phyloP scores from a whole-genome alignment of 2,113 vertebrate species.

The Progne subis region DNA sequence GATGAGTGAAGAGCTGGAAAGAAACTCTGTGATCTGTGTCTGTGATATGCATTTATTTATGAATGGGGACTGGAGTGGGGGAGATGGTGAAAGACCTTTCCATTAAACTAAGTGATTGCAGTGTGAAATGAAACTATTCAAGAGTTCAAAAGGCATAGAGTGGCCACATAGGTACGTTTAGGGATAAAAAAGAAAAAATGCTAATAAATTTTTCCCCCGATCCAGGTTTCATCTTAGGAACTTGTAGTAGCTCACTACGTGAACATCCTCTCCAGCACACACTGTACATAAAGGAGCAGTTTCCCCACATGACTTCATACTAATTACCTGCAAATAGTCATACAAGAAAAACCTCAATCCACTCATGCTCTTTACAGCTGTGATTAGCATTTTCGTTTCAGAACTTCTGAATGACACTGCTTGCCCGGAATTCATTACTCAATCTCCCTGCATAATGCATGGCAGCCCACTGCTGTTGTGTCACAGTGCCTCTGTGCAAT shows the following conservation, averaged over 20 bases:
- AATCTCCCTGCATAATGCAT: background rate
- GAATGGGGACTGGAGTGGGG: background rate
- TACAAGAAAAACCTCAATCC: slow-evolving; percentile 42
- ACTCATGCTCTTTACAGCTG: slow-evolving; percentile 12
- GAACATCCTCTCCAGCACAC: slow-evolving; percentile 4
- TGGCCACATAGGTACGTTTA: background rate
- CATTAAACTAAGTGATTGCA: background rate
- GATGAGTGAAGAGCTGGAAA: background rate
- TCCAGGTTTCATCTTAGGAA: slow-evolving; percentile 17
- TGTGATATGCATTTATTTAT: slow-evolving; percentile 32
- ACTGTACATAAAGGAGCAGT: background rate
- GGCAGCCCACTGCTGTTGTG: background rate
- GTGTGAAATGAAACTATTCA: background rate
- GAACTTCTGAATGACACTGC: background rate
- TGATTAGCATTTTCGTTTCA: slow-evolving; percentile 31
- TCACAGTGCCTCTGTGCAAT: background rate
- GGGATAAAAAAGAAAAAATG: slow-evolving; percentile 24
- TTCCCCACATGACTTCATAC: slow-evolving; percentile 43
- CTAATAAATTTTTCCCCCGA: background rate
- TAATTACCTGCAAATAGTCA: slow-evolving; percentile 52
- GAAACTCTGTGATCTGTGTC: background rate
- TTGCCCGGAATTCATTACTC: slow-evolving; percentile 29
- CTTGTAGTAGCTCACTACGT: background rate
- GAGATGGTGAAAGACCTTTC: background rate
- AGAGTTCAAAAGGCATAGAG: background rate